Conservation (phyloP, 1,140 invertebrate genomes). For the Orussus abietinus region DNA sequence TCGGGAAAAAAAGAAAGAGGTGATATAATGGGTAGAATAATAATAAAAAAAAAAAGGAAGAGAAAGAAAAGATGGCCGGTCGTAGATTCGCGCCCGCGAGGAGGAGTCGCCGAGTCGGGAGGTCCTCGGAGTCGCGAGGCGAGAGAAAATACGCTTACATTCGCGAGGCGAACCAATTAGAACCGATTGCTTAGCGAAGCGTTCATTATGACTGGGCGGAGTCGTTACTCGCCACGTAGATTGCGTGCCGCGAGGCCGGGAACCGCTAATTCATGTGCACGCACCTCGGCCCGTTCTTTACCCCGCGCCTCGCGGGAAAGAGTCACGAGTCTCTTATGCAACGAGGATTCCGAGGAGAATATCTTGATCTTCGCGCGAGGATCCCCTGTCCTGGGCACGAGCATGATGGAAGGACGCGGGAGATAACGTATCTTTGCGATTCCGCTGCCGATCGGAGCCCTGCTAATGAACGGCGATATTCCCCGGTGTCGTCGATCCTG, state of each 20-base stretch:
- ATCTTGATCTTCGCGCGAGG: too few species aligned
- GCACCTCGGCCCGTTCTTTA: background rate
- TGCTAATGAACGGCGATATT: too few species aligned
- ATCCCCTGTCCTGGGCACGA: too few species aligned
- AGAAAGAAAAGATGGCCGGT: background rate
- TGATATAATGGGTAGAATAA: background rate
- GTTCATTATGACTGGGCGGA: slow-evolving; percentile 9
- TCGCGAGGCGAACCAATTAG: slow-evolving; percentile 6
- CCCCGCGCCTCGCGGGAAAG: too few species aligned
- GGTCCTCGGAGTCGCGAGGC: background rate
- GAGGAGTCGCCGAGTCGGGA: background rate
- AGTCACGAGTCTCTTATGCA: background rate
- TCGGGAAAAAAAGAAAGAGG: background rate
- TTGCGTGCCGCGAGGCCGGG: slow-evolving; percentile 1
- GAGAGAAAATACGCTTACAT: slow-evolving; percentile 1
- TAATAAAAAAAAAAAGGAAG: too few species aligned
- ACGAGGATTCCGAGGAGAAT: background rate
- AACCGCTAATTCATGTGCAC: background rate
- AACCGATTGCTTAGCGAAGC: slow-evolving; percentile 7
- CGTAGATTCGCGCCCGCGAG: background rate
- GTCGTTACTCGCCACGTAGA: slow-evolving; percentile 1
- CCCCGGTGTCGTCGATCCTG: too few species aligned
- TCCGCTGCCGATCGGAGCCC: too few species aligned
- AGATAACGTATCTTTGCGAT: too few species aligned
- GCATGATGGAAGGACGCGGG: too few species aligned